Percentiles rank a stretch among this genome's conserved stretches.
phyloP scores from a whole-genome alignment of 2,888 invertebrate genomes.

The Amiota minor region DNA sequence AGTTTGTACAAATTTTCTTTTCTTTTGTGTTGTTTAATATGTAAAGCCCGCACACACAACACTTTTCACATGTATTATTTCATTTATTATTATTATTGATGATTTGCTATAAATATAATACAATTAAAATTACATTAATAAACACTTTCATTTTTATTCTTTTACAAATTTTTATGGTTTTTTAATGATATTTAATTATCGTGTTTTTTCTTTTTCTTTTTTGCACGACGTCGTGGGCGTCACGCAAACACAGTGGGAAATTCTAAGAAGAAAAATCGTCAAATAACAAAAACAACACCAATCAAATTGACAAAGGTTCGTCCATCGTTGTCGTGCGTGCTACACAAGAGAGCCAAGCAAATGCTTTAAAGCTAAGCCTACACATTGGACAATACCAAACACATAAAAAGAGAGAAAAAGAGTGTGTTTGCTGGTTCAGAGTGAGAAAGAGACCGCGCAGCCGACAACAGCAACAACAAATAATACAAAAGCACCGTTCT shows the following conservation, averaged over 20 bases:
- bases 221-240: slow-evolving; percentile 59
- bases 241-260: slow-evolving; percentile 63
- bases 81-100: not conserved
- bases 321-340: not conserved
- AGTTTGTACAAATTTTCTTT: not conserved
- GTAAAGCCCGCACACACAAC: slow-evolving; percentile 4
- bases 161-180: not conserved
- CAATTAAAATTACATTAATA: not conserved
- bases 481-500: not conserved
- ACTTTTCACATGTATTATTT: no score
- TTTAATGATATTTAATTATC: not conserved
- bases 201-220: slow-evolving; percentile 4
- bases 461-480: not conserved
- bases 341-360: not conserved
- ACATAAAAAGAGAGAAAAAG: not conserved
- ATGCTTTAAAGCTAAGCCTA: slow-evolving; percentile 19
- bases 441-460: slow-evolving; percentile 1
- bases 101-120: slow-evolving; percentile 10
- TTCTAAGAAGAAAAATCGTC: slow-evolving; percentile 47
- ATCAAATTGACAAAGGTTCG: slow-evolving; percentile 23
- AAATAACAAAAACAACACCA: slow-evolving; percentile 49
- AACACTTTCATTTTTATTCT: not conserved
- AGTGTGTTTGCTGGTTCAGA: not conserved
- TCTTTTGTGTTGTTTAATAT: not conserved
- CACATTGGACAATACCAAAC: not conserved